A percentile compares a stretch with the other conserved stretches of the same genome.
phyloP scores from a whole-genome alignment of 2,797 vertebrate species.

The Schizothorax lantsangensis region DNA sequence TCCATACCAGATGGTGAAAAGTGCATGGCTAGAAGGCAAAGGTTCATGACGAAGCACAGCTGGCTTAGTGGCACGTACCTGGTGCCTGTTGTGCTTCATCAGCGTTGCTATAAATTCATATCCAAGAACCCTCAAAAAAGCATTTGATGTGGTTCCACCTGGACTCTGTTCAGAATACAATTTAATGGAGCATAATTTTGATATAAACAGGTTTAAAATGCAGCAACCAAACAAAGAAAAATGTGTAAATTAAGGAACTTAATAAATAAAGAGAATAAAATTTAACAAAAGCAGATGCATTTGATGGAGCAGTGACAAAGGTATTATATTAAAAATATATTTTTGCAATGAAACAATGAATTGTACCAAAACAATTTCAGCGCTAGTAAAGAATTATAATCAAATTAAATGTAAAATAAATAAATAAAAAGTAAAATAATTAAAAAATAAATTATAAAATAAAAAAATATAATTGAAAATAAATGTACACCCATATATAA shows the following conservation, averaged over 20 bases:
- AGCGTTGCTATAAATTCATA: slow-evolving; percentile 20
- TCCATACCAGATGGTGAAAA: slow-evolving; percentile 10
- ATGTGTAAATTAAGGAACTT: neutral
- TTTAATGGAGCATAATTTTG: neutral
- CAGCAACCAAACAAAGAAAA: neutral
- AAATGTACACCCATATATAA: neutral
- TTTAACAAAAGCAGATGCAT: neutral
- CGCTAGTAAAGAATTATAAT: neutral
- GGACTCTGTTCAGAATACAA: neutral
- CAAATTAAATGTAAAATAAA: neutral
- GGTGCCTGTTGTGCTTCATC: slow-evolving; percentile 26
- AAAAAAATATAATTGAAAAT: neutral
- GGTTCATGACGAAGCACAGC: slow-evolving; percentile 33
- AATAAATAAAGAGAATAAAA: neutral
- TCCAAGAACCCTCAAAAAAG: neutral
- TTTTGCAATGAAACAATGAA: neutral
- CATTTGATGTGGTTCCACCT: slow-evolving; percentile 14
- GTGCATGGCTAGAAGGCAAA: slow-evolving; percentile 15
- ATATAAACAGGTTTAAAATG: neutral
- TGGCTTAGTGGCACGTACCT: slow-evolving; percentile 24
- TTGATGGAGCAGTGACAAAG: neutral
- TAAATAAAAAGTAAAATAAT: too few relatives aligned
- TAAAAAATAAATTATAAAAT: neutral
- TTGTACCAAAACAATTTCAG: neutral
- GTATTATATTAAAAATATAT: neutral